Conservation (phyloP, 2,888 invertebrate genomes). For the Unio delphinus region DNA sequence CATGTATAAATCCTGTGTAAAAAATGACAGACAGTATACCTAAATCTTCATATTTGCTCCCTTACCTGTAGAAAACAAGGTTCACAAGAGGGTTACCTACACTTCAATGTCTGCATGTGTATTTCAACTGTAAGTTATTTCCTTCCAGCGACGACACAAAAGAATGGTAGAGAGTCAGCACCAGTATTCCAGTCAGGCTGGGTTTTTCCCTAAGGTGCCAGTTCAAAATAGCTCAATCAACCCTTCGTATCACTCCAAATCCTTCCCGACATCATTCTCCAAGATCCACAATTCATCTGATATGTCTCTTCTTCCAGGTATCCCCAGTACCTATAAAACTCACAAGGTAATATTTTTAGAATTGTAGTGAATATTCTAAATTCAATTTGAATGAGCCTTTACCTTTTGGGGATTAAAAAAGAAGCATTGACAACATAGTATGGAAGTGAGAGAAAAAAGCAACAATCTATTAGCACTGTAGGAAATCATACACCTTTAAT, state of each 20-base stretch:
- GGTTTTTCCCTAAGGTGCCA: slow-evolving; percentile 54
- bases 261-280: slow-evolving; percentile 51
- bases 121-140: background rate
- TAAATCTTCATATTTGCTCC: too few relatives aligned
- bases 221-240: slow-evolving; percentile 56
- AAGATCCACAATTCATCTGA: slow-evolving; percentile 35
- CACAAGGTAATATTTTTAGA: slow-evolving; percentile 47
- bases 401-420: too few relatives aligned
- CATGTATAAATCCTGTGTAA: too few relatives aligned
- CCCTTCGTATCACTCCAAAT: slow-evolving; percentile 55
- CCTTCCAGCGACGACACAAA: slow-evolving; percentile 45
- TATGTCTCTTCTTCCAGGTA: slow-evolving; percentile 51
- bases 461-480: too few relatives aligned
- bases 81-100: too few relatives aligned
- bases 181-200: slow-evolving; percentile 33
- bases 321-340: slow-evolving; percentile 56
- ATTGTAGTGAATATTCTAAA: background rate
- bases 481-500: too few relatives aligned
- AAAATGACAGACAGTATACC: too few relatives aligned
- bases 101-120: too few relatives aligned
- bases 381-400: too few relatives aligned
- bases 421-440: too few relatives aligned
- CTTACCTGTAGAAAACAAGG: too few relatives aligned
- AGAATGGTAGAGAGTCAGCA: slow-evolving; percentile 50
- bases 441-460: too few relatives aligned